Conservation (phyloP, 2,113 vertebrate species). For the Pygoscelis adeliae region DNA sequence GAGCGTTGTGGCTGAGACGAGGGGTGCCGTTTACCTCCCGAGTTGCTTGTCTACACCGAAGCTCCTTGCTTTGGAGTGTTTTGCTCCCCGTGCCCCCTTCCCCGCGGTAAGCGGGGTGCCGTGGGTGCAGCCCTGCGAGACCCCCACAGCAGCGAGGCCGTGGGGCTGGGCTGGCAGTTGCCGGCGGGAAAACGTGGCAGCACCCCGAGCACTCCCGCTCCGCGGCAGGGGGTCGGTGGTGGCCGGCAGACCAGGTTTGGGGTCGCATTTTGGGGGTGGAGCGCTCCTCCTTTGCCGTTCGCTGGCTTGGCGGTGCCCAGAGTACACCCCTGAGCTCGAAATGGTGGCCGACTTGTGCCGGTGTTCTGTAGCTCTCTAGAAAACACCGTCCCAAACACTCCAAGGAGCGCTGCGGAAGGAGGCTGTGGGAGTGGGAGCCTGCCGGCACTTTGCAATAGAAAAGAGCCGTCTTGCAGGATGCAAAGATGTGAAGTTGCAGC, state of each 20-base stretch:
- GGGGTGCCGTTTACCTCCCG: neutral
- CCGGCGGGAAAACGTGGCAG: neutral
- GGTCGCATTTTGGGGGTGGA: neutral
- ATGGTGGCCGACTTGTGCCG: rapidly evolving
- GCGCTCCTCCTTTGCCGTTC: neutral
- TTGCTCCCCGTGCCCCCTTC: neutral
- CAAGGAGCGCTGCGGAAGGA: rapidly evolving
- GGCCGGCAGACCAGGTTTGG: neutral
- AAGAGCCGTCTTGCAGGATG: neutral
- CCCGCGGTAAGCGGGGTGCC: neutral
- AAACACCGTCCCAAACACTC: rapidly evolving
- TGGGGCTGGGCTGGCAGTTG: neutral
- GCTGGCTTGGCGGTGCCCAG: neutral
- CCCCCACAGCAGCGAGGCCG: neutral
- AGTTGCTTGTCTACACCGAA: neutral
- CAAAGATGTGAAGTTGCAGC: neutral
- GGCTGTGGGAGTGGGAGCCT: neutral
- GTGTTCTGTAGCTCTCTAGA: neutral
- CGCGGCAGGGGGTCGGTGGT: neutral
- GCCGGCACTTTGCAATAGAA: rapidly evolving
- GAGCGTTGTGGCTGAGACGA: neutral
- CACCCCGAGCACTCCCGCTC: neutral
- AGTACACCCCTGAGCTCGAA: neutral
- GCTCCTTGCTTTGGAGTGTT: neutral
- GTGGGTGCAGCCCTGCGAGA: neutral